Base-by-base conservation (phyloP, 1,140 invertebrate genomes). In the Dendrolimus kikuchii region DNA sequence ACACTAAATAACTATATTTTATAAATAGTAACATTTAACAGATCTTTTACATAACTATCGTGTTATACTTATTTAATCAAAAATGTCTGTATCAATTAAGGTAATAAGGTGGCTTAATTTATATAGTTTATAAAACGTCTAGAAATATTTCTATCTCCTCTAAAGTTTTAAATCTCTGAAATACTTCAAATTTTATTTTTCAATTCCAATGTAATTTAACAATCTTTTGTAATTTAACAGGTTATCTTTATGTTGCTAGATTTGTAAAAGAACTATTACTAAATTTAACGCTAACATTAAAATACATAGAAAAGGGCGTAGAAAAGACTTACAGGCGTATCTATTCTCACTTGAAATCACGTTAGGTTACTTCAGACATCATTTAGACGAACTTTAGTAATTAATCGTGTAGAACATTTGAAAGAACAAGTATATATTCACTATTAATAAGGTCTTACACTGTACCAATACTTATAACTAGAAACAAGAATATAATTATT, bases 331-430 rank as follows among this genome's bases (percentile, higher is more conserved):
- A 80, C 61, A 76, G 52, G 50, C 64, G 59, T 62, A 46, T 54
- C 59, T 71, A 80, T 61, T 84, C 81, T 84, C 81, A 84, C 81
- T 84, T 68, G 68, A 77, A 75, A 84, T 84, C 81, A 84, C 81
- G 48, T 72, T 72, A 71, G 65, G 69, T 82, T 80, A 71, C 64
- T 55, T 72, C 66, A 70, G 68, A 74, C 60, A 57, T 53, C 44
- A 55, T 51, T 10, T 48, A 41, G 41, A 54, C 40, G 42, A 49
- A 47, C 39, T n/a, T 53, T 52, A 63, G 63, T 53, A 59, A 67
- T 56, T 57, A 54, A 46, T n/a, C 46, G 41, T 42, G 23, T 10
- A 41, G 8, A 47, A 40, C 38, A 49, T 49, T 40, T 23, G 45
- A 46, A 52, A 48, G 52, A 45, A 55, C 43, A 36, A 54, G 42